A percentile compares a stretch with the other conserved stretches of the same genome.
phyloP scores from a whole-genome alignment of 2,888 invertebrate genomes.

The Leptinotarsa haldemani region DNA sequence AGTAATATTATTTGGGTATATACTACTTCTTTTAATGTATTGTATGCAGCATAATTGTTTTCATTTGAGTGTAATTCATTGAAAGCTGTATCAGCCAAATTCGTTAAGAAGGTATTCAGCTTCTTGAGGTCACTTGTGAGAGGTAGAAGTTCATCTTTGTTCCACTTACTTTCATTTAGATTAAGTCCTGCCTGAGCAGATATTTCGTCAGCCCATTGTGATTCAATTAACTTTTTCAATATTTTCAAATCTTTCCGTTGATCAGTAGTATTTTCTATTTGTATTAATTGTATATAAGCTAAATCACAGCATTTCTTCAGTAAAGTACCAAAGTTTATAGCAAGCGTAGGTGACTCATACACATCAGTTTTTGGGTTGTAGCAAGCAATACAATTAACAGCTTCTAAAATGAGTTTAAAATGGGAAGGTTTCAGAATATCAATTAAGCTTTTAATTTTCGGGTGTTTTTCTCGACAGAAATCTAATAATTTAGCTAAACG shows the following conservation, averaged over 20 bases:
- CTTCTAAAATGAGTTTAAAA: constrained; percentile 16
- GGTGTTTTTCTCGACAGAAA: not conserved
- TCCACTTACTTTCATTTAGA: constrained; percentile 48
- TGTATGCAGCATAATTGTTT: no score
- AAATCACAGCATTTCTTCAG: no score
- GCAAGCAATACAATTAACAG: constrained; percentile 19
- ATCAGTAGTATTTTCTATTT: constrained; percentile 35
- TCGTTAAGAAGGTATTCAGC: not conserved
- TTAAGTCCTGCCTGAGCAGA: constrained; percentile 47
- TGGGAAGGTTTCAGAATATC: constrained; percentile 3
- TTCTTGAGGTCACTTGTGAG: constrained; percentile 35
- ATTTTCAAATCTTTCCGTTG: constrained; percentile 46
- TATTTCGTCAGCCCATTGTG: constrained; percentile 50
- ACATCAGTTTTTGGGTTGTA: constrained; percentile 27
- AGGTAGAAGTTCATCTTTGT: constrained; percentile 48
- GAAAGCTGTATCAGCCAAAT: not conserved
- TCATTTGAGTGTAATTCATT: no score
- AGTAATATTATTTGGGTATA: not conserved
- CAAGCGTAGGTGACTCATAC: constrained; percentile 24
- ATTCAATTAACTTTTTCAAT: constrained; percentile 46
- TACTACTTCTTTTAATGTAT: no score
- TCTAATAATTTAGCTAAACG: constrained; percentile 12
- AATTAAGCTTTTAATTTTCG: not conserved
- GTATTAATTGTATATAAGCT: constrained; percentile 37
- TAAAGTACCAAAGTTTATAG: no score